A percentile compares a stretch with the other conserved stretches of the same genome.
Evolutionary conservation across 2,888 invertebrate species (phyloP).

Genomic region (Trissolcus japonicus): DNA sequence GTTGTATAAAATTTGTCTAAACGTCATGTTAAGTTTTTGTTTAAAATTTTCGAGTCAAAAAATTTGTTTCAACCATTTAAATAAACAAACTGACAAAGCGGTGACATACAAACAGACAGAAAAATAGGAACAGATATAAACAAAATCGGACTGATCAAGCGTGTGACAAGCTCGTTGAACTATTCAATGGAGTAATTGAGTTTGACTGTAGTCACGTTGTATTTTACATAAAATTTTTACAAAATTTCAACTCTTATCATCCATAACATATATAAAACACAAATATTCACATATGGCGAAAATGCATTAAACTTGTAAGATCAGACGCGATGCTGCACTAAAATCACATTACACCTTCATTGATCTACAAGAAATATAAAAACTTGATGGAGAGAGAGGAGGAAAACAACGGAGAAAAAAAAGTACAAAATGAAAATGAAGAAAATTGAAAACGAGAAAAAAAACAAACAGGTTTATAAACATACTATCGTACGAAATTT

Average conservation of each 20-base stretch:
- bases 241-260: conserved; percentile 56
- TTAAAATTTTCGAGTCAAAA: too few relatives aligned
- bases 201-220: conserved; percentile 55
- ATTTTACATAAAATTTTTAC: conserved; percentile 56
- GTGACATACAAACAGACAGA: too few relatives aligned
- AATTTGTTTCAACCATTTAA: too few relatives aligned
- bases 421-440: conserved; percentile 17
- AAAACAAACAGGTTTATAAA: conserved; percentile 10
- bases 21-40: too few relatives aligned
- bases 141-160: not conserved
- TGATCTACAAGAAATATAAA: conserved; percentile 52
- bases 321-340: conserved; percentile 44
- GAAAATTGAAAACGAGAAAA: conserved; percentile 4
- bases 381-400: conserved; percentile 16
- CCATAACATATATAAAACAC: conserved; percentile 55
- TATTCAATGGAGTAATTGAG: conserved; percentile 45
- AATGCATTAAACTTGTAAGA: conserved; percentile 52
- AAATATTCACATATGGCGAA: conserved; percentile 55
- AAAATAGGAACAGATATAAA: too few relatives aligned
- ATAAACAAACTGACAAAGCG: too few relatives aligned
- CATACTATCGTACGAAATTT: conserved; percentile 32
- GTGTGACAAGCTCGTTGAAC: conserved; percentile 35
- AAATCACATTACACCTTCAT: conserved; percentile 52
- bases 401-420: conserved; percentile 3
- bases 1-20: too few relatives aligned